phyloP scores from a whole-genome alignment of 2,113 vertebrate species.

The Apteryx mantelli region DNA sequence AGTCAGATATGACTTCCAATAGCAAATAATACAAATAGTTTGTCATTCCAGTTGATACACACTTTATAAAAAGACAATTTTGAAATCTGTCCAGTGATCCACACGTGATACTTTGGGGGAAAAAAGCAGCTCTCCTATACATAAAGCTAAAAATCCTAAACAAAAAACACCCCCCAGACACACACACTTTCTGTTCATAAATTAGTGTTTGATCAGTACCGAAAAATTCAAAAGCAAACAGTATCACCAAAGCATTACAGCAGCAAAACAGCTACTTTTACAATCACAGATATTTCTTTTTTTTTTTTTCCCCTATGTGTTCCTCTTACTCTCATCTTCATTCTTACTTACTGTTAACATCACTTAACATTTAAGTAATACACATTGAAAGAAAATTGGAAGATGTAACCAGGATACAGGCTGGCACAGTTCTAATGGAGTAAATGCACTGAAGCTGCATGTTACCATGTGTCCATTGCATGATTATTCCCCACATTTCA shows the following conservation, averaged over 20 bases:
- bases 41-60: neutral
- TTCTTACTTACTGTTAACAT: neutral
- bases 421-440: neutral
- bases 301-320: no score
- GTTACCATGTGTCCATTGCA: neutral
- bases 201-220: neutral
- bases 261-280: neutral
- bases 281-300: neutral
- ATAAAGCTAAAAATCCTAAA: neutral
- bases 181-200: neutral
- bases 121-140: neutral
- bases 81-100: neutral
- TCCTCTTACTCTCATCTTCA: neutral
- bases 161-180: accelerated
- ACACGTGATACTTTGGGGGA: neutral
- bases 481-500: accelerated
- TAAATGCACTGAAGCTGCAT: neutral
- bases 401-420: neutral
- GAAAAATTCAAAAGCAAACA: neutral
- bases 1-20: neutral
- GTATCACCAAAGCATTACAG: neutral
- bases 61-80: neutral
- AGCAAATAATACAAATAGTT: neutral
- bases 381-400: neutral
- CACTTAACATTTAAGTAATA: neutral